These are phyloP conservation scores for Cheilosia grossa DNA, from an alignment of 2,888 invertebrate species.

Conservation along the genomic window DNA sequence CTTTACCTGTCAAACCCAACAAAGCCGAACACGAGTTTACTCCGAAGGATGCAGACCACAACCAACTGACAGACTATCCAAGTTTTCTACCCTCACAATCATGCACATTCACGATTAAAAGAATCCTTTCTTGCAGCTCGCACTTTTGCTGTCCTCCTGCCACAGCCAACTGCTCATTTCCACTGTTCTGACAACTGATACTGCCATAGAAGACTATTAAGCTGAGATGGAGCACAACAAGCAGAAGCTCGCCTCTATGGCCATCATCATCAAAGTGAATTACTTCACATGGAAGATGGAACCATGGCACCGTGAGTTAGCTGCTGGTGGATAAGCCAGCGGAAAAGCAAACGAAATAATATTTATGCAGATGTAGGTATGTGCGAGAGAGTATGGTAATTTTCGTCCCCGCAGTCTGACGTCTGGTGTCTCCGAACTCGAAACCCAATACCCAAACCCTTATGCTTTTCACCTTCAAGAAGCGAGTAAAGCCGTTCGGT, in stretches of 20 bases:
- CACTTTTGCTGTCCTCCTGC: slow-evolving; percentile 14
- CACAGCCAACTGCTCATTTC: slow-evolving; percentile 61
- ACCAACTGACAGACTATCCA: slow-evolving; percentile 16
- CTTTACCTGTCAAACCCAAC: slow-evolving; percentile 32
- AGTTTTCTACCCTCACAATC: not conserved
- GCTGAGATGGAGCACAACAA: slow-evolving; percentile 56
- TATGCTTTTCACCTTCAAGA: slow-evolving; percentile 64
- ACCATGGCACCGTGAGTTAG: slow-evolving; percentile 40
- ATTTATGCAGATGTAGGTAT: slow-evolving; percentile 47
- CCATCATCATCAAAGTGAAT: slow-evolving; percentile 71
- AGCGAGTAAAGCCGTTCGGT: not conserved
- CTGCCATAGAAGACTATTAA: not conserved
- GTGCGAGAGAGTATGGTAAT: slow-evolving; percentile 26
- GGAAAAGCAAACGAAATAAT: slow-evolving; percentile 46
- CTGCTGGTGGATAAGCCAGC: slow-evolving; percentile 21
- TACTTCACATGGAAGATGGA: slow-evolving; percentile 59
- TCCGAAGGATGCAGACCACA: slow-evolving; percentile 9
- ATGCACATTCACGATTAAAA: slow-evolving; percentile 60
- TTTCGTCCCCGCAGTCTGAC: slow-evolving; percentile 22
- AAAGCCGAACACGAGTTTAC: slow-evolving; percentile 12
- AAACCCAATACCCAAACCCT: slow-evolving; percentile 61
- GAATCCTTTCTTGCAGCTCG: slow-evolving; percentile 42
- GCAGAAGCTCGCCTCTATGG: slow-evolving; percentile 20
- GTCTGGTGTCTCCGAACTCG: slow-evolving; percentile 47
- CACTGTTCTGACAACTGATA: slow-evolving; percentile 41